Conservation (phyloP, 2,113 vertebrate species). For the Beaufortia kweichowensis region DNA sequence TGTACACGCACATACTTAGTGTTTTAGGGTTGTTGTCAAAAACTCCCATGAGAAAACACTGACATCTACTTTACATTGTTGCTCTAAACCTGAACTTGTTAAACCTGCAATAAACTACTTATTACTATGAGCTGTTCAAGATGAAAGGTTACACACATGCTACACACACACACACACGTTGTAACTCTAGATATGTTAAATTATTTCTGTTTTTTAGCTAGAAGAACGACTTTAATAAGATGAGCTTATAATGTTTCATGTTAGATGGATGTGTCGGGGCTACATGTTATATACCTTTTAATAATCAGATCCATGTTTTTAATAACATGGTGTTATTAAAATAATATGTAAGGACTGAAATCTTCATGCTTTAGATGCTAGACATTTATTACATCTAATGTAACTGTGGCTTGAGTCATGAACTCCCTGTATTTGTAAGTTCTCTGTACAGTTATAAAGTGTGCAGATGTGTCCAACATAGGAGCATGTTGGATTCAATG, state of each 20-base stretch:
- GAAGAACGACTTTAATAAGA: slow-evolving; percentile 3
- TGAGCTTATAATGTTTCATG: not conserved
- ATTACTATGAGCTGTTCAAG: slow-evolving; percentile 35
- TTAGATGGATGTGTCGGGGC: not conserved
- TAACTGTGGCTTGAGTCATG: not conserved
- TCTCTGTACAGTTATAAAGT: not conserved
- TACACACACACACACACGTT: not conserved
- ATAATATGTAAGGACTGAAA: not conserved
- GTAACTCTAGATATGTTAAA: not conserved
- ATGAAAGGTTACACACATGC: slow-evolving; percentile 7
- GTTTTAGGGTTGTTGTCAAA: slow-evolving; percentile 37
- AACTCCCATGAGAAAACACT: not conserved
- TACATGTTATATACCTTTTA: not conserved
- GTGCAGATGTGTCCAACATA: not conserved
- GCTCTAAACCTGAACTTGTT: slow-evolving; percentile 25
- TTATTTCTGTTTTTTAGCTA: not conserved
- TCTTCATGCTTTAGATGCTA: not conserved
- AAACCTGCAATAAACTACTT: slow-evolving; percentile 34
- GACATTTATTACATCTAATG: not conserved
- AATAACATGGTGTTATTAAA: not conserved
- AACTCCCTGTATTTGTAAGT: not conserved
- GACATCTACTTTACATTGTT: not conserved
- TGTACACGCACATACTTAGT: not conserved
- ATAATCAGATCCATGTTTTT: slow-evolving; percentile 7
- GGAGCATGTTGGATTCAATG: not conserved